Evolutionary conservation across 2,113 vertebrate species (phyloP), one percentile per base, ranked within the genome.

Genomic region (Saccopteryx leptura): DNA sequence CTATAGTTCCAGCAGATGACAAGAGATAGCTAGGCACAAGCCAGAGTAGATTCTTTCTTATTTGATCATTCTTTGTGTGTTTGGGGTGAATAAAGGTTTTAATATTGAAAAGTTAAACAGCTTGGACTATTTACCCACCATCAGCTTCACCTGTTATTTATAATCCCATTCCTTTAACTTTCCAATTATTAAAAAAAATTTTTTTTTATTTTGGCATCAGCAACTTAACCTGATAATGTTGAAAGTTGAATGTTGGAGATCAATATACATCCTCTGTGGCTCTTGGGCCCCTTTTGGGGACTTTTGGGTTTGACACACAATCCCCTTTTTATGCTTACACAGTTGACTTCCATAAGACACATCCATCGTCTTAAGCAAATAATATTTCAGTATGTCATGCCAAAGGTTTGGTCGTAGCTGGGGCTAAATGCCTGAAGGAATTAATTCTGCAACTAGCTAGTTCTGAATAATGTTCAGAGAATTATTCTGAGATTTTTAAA

Each of bases 71-170:
- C 54, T 91, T 92, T 71, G 24, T 93, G 7, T 14, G 13, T 81
- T 56, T 60, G 17, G 11, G n/a, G 0, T 0, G 13, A 60, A 66
- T 31, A 13, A 33, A 10, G 26, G 56, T 91, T 39, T 92, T 94
- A 96, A 88, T 80, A 76, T 74, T 33, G 52, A 88, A 76, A 1
- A 80, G 82, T 63, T 65, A 87, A 96, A 58, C 18, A 90, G 50
- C 56, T 39, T 48, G n/a, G 39, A 83, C n/a, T 1, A 24, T 85
- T 80, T 48, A 87, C 24, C 13, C 31, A 72, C 72, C 1, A 9
- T 69, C 74, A 87, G 63, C 46, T 86, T 65, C 92, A 26, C 48
- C 26, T 79, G 15, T 76, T 80, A 48, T 56, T 92, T 88, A 76
- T 0, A 78, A 28, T 58, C 58, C 28, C 48, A 58, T 63, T 76